phyloP scores from a whole-genome alignment of 2,888 invertebrate genomes.

The Aspidiotus rigidus region DNA sequence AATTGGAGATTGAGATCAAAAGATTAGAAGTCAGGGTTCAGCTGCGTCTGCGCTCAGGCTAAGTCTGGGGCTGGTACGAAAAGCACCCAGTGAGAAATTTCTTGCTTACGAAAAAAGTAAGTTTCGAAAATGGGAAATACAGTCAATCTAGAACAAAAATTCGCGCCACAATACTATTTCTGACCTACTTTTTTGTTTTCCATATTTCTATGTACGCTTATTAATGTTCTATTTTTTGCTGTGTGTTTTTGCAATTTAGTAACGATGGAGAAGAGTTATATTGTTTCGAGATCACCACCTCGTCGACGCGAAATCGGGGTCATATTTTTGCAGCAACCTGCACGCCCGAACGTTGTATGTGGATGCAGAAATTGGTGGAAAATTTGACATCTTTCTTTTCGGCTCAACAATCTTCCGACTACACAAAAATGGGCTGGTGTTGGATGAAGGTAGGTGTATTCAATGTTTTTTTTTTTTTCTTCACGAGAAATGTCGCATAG shows the following conservation, averaged over 20 bases:
- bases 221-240: no score
- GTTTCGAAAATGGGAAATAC: no score
- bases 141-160: no score
- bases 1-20: no score
- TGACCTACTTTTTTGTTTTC: no score
- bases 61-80: no score
- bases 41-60: no score
- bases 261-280: constrained; percentile 51
- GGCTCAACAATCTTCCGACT: constrained; percentile 58
- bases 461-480: background rate
- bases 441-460: constrained; percentile 58
- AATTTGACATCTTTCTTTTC: constrained; percentile 60
- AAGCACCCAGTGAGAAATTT: no score
- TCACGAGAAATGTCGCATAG: background rate
- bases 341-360: constrained; percentile 48
- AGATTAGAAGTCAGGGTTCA: no score
- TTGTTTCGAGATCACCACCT: constrained; percentile 52
- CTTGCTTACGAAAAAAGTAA: no score
- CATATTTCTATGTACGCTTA: no score
- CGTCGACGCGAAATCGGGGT: constrained; percentile 36
- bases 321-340: constrained; percentile 39
- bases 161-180: no score
- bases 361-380: constrained; percentile 73
- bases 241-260: constrained; percentile 38
- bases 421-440: constrained; percentile 70